phyloP scores from a whole-genome alignment of 2,888 invertebrate genomes.

The Notodonta dromedarius region DNA sequence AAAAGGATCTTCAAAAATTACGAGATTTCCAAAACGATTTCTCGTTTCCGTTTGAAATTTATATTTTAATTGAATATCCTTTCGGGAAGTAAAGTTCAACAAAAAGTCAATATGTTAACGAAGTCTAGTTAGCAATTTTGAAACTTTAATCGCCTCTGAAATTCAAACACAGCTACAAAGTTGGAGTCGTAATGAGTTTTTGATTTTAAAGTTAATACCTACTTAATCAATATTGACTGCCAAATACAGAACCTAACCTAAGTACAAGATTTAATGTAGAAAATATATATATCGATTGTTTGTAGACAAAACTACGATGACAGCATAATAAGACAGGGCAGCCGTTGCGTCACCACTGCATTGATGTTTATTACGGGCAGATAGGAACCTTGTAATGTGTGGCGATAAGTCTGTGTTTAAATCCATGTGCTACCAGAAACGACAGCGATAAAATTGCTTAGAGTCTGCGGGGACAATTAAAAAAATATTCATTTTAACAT shows the following conservation, averaged over 20 bases:
- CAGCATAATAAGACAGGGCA: too few relatives aligned
- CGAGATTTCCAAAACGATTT: neutral
- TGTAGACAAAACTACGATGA: too few relatives aligned
- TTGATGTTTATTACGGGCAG: too few relatives aligned
- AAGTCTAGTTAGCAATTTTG: conserved; percentile 5
- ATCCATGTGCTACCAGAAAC: too few relatives aligned
- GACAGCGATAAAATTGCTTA: too few relatives aligned
- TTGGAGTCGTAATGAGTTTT: neutral
- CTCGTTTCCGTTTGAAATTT: neutral
- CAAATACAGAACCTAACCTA: neutral
- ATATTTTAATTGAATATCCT: neutral
- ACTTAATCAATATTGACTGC: neutral
- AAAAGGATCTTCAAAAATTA: neutral
- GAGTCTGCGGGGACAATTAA: too few relatives aligned
- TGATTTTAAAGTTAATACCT: neutral
- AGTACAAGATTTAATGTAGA: too few relatives aligned
- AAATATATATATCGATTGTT: too few relatives aligned
- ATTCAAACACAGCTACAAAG: neutral
- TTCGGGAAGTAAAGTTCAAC: conserved; percentile 2
- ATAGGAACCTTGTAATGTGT: too few relatives aligned
- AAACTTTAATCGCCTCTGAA: conserved; percentile 2
- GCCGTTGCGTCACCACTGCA: too few relatives aligned
- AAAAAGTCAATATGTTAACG: conserved; percentile 1
- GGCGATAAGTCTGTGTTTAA: too few relatives aligned
- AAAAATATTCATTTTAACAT: too few relatives aligned